Conservation (phyloP, 2,797 vertebrate species). For the Pseudochirops cupreus region DNA sequence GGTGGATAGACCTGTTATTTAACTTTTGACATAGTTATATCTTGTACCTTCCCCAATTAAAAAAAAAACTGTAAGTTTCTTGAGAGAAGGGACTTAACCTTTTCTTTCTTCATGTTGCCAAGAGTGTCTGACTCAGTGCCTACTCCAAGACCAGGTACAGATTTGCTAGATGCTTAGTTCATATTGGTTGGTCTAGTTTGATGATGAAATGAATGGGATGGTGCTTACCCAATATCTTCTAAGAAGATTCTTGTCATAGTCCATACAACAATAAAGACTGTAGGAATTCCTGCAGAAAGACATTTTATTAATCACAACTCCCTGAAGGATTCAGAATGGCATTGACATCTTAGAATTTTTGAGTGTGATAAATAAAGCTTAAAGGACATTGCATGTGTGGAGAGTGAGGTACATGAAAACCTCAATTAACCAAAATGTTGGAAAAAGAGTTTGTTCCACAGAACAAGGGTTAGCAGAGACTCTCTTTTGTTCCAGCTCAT, state of each 20-base stretch:
- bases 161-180: neutral
- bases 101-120: neutral
- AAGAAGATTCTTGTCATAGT: slow-evolving; percentile 89
- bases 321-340: accelerated
- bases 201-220: neutral
- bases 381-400: neutral
- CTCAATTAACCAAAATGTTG: accelerated
- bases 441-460: neutral
- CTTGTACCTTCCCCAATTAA: neutral
- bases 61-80: neutral
- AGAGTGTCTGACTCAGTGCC: neutral
- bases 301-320: neutral
- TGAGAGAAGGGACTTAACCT: neutral
- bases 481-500: neutral
- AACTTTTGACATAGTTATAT: neutral
- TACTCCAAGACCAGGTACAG: neutral
- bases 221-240: slow-evolving; percentile 92
- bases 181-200: accelerated
- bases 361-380: neutral
- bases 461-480: neutral
- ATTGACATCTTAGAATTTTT: neutral
- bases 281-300: slow-evolving; percentile 90
- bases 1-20: neutral
- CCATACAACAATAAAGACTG: slow-evolving; percentile 90
- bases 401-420: accelerated